These are phyloP conservation scores for Eleutherodactylus coqui DNA, from an alignment of 2,797 vertebrate genomes.

Conservation along the genomic window DNA sequence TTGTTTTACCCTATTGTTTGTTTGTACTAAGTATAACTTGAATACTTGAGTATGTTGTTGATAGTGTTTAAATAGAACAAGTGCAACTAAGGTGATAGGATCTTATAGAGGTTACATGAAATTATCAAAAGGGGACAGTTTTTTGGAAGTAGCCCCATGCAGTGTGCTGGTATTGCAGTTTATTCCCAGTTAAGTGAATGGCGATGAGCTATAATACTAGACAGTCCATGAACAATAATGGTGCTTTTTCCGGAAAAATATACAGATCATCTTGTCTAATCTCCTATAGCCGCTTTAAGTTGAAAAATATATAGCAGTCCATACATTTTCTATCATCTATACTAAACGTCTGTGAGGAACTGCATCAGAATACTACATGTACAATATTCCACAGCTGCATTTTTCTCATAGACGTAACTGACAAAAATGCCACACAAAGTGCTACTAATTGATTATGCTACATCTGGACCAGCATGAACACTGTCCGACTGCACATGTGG, in stretches of 20 bases:
- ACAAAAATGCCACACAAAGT: too few species aligned
- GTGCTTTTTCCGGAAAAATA: background rate
- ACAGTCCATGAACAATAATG: background rate
- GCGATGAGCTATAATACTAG: background rate
- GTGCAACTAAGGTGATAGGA: background rate
- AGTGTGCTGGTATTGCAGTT: background rate
- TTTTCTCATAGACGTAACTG: too few species aligned
- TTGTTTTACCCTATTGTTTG: background rate
- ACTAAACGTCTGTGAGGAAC: too few species aligned
- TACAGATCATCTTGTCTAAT: background rate
- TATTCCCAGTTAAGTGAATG: background rate
- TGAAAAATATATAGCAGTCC: too few species aligned
- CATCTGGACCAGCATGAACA: too few species aligned
- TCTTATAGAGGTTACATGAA: background rate
- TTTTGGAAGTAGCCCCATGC: too few species aligned
- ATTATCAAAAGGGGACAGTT: too few species aligned
- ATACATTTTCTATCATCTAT: too few species aligned
- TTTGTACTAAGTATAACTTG: background rate
- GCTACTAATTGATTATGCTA: too few species aligned
- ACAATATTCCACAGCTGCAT: too few species aligned
- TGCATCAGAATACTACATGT: too few species aligned
- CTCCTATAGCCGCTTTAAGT: background rate
- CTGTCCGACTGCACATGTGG: too few species aligned
- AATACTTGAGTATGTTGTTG: constrained; percentile 10
- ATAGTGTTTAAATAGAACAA: background rate